phyloP scores from a whole-genome alignment of 1,140 invertebrate genomes.

The Zaprionus gabonicus region DNA sequence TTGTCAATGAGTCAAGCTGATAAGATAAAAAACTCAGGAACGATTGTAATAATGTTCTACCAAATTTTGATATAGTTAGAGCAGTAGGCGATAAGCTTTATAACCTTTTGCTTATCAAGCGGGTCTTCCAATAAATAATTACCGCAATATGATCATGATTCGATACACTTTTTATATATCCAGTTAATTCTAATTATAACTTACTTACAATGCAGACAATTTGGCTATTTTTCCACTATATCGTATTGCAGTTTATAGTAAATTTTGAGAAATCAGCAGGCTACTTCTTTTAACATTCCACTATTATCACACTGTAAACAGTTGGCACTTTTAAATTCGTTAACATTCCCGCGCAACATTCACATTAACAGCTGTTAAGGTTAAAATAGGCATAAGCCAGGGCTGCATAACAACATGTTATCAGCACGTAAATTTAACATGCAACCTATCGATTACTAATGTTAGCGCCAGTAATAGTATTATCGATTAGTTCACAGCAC shows the following conservation, averaged over 20 bases:
- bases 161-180: not conserved
- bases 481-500: conserved; percentile 11
- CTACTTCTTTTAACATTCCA: not conserved
- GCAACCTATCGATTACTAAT: conserved; percentile 4
- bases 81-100: conserved; percentile 8
- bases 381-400: conserved; percentile 23
- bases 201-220: too few species aligned
- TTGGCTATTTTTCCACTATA: too few species aligned
- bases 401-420: conserved; percentile 2
- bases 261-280: too few species aligned
- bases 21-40: conserved; percentile 34
- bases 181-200: too few species aligned
- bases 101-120: conserved; percentile 14
- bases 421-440: not conserved
- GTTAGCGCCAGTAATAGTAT: not conserved
- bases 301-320: too few species aligned
- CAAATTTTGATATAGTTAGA: not conserved
- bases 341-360: not conserved
- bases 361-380: not conserved
- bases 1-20: conserved; percentile 35
- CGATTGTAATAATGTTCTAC: conserved; percentile 17
- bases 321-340: not conserved
- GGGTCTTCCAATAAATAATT: conserved; percentile 27
- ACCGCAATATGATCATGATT: conserved; percentile 1
- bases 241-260: too few species aligned